Percentiles rank a stretch among this genome's conserved stretches.
Conservation (phyloP, 2,113 vertebrate species). For the Mus spicilegus region DNA sequence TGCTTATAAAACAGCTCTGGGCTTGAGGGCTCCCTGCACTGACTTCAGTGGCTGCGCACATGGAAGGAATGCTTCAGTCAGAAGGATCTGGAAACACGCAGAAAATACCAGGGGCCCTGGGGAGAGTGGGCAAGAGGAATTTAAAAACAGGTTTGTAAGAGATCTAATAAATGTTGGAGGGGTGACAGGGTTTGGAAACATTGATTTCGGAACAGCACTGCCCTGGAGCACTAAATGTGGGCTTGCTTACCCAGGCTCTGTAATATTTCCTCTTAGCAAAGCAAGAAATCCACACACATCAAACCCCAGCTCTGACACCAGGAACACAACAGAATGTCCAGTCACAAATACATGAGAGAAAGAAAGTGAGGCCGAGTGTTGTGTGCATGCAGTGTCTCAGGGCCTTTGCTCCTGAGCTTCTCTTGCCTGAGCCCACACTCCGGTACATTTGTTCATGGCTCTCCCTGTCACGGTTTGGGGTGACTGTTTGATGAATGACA, state of each 20-base stretch:
- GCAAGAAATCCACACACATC: constrained; percentile 12
- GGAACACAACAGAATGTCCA: constrained; percentile 34
- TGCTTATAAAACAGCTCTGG: constrained; percentile 19
- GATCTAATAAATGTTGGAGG: constrained; percentile 58
- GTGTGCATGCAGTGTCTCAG: neutral
- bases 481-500: neutral
- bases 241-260: constrained; percentile 64
- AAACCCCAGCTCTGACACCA: constrained; percentile 27
- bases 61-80: constrained; percentile 64
- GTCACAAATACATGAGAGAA: constrained; percentile 36
- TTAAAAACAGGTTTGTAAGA: constrained; percentile 60
- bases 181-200: constrained; percentile 41
- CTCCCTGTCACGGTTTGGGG: neutral
- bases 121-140: constrained; percentile 42
- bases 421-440: neutral
- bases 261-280: constrained; percentile 57
- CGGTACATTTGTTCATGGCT: neutral
- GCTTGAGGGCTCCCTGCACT: neutral
- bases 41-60: constrained; percentile 18
- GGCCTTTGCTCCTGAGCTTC: constrained; percentile 2
- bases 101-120: constrained; percentile 30
- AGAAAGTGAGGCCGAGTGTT: neutral
- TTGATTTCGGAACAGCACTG: constrained; percentile 48
- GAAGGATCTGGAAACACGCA: constrained; percentile 24
- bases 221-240: constrained; percentile 65